A percentile compares a stretch with the other conserved stretches of the same genome.
Conservation (phyloP, 2,113 vertebrate genomes). For the Chloropsis hardwickii region DNA sequence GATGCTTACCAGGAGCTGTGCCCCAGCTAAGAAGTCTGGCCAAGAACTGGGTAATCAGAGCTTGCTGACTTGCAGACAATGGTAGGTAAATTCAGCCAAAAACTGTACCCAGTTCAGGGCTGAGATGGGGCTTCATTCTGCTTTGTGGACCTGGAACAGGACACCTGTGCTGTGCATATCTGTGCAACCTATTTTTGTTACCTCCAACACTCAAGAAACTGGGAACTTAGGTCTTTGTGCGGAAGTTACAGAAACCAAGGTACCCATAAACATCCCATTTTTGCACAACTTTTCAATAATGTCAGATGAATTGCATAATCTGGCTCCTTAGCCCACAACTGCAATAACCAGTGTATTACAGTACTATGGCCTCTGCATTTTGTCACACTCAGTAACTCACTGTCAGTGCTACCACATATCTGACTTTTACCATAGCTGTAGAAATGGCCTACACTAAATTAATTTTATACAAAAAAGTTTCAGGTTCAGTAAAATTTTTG, state of each 20-base stretch:
- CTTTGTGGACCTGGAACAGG: not conserved
- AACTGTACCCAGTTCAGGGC: not conserved
- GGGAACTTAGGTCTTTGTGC: not conserved
- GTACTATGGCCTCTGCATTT: not conserved
- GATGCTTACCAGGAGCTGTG: rapidly evolving
- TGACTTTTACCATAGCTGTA: not conserved
- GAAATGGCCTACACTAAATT: not conserved
- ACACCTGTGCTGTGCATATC: not conserved
- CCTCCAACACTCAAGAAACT: not conserved
- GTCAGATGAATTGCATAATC: not conserved
- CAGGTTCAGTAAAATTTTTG: not conserved
- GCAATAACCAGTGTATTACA: not conserved
- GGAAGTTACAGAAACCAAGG: not conserved
- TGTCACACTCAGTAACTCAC: not conserved
- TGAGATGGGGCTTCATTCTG: rapidly evolving
- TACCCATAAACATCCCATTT: not conserved
- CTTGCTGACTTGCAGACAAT: not conserved
- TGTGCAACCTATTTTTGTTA: not conserved
- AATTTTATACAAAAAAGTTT: not conserved
- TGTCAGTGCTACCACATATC: not conserved
- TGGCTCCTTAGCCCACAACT: not conserved
- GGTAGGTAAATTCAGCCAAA: not conserved
- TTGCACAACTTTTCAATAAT: not conserved
- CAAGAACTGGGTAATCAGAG: not conserved
- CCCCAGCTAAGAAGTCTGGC: not conserved